Percentiles rank a stretch among this genome's conserved stretches.
Evolutionary conservation across 2,888 invertebrate genomes (phyloP).

Genomic region (Lasioglossum malachurum): DNA sequence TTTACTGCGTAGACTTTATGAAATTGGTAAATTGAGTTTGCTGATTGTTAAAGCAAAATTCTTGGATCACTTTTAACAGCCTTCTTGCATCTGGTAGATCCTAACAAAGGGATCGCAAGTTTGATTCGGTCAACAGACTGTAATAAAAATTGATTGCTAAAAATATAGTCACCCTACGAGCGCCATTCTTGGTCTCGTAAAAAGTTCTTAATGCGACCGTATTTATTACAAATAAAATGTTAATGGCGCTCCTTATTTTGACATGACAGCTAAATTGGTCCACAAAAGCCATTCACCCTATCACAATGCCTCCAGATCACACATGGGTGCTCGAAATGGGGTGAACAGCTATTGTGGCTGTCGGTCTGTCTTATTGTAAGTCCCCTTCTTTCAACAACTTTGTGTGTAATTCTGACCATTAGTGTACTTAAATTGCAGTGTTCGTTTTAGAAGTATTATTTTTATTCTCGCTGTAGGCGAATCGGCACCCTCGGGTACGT

Average conservation of each 20-base stretch:
- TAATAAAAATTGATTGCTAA: background rate
- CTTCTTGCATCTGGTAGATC: too few relatives aligned
- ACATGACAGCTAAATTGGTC: background rate
- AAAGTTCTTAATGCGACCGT: background rate
- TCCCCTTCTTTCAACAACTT: constrained; percentile 7
- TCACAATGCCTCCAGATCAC: background rate
- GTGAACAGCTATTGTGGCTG: background rate
- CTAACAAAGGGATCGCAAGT: too few relatives aligned
- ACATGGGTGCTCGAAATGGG: background rate
- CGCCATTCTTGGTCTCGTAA: background rate
- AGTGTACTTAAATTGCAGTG: background rate
- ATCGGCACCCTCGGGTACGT: background rate
- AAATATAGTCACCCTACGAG: background rate
- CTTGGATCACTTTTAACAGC: background rate
- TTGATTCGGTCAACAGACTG: too few relatives aligned
- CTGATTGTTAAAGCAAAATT: background rate
- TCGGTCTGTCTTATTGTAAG: background rate
- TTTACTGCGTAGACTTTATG: background rate
- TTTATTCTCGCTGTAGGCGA: background rate
- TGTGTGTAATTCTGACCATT: background rate
- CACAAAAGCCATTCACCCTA: background rate
- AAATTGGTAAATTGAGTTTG: background rate
- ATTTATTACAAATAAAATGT: constrained; percentile 1
- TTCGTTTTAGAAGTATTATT: background rate
- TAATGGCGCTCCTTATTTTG: background rate